A percentile compares a stretch with the other conserved stretches of the same genome.
phyloP scores from a whole-genome alignment of 2,888 invertebrate genomes.

The Drosophila koepferae region DNA sequence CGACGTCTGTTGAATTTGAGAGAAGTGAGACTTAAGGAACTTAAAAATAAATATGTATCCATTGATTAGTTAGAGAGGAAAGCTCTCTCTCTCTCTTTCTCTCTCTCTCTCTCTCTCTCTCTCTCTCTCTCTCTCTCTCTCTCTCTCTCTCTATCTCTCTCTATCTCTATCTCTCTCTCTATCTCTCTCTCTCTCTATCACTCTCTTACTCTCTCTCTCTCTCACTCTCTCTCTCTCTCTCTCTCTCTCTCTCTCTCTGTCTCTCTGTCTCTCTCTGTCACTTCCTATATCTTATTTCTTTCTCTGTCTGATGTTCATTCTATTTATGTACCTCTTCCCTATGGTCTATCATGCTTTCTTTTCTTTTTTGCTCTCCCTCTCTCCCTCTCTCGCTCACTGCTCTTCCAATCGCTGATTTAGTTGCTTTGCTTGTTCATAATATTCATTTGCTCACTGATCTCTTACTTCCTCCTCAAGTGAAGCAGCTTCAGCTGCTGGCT shows the following conservation, averaged over 20 bases:
- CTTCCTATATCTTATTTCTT: too few species aligned
- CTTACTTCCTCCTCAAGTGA: conserved; percentile 4
- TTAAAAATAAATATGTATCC: too few species aligned
- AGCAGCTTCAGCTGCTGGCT: not conserved
- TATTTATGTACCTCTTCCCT: not conserved
- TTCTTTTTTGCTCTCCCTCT: not conserved
- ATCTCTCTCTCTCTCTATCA: not conserved
- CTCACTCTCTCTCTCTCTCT: not conserved
- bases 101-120: not conserved
- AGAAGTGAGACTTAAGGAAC: not conserved
- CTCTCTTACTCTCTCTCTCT: not conserved
- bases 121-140: not conserved
- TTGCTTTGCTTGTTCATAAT: not conserved
- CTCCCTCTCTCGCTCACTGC: not conserved
- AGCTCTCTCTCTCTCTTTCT: not conserved
- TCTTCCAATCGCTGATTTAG: not conserved
- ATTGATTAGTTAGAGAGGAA: too few species aligned
- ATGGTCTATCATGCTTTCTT: too few species aligned
- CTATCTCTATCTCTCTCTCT: not conserved
- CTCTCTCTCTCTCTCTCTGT: not conserved
- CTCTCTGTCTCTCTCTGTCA: not conserved
- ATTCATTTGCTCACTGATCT: conserved; percentile 10
- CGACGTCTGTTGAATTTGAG: not conserved
- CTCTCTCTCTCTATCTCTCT: not conserved
- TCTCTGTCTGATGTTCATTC: not conserved